Evolutionary conservation across 2,113 vertebrate species (phyloP).

Genomic region (Nesoenas mayeri): DNA sequence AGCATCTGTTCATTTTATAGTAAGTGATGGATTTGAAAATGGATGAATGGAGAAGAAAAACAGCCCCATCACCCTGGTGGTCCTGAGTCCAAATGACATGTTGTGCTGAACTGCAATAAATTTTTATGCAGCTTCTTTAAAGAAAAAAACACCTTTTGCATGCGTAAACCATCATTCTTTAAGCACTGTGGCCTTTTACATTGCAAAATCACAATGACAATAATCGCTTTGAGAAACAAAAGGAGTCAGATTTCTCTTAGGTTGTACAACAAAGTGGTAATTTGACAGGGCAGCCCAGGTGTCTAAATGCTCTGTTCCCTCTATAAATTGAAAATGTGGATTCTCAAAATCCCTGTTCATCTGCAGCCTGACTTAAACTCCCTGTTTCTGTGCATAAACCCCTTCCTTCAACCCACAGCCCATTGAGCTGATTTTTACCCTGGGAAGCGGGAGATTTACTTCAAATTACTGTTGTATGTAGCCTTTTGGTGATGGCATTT

Average conservation of each 20-base stretch:
- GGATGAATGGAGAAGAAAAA: background rate
- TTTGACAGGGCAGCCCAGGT: background rate
- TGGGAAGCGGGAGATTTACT: background rate
- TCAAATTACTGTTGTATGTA: background rate
- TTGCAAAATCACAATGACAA: background rate
- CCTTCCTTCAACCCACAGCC: background rate
- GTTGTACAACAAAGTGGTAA: background rate
- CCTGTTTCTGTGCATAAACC: background rate
- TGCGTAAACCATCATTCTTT: background rate
- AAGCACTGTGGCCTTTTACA: background rate
- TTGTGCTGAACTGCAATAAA: background rate
- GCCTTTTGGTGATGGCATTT: background rate
- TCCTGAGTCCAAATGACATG: background rate
- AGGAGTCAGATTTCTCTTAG: background rate
- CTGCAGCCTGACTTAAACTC: background rate
- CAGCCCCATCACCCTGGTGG: slow-evolving; percentile 2
- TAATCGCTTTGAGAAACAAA: background rate
- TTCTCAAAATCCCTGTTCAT: background rate
- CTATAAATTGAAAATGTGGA: background rate
- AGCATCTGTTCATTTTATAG: slow-evolving; percentile 36
- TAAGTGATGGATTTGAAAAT: slow-evolving; percentile 42
- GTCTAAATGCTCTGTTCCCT: background rate
- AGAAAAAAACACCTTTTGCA: background rate
- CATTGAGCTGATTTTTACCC: background rate
- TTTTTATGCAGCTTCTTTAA: background rate